Conservation (phyloP, 1,140 invertebrate genomes). For the Orchesella cincta region DNA sequence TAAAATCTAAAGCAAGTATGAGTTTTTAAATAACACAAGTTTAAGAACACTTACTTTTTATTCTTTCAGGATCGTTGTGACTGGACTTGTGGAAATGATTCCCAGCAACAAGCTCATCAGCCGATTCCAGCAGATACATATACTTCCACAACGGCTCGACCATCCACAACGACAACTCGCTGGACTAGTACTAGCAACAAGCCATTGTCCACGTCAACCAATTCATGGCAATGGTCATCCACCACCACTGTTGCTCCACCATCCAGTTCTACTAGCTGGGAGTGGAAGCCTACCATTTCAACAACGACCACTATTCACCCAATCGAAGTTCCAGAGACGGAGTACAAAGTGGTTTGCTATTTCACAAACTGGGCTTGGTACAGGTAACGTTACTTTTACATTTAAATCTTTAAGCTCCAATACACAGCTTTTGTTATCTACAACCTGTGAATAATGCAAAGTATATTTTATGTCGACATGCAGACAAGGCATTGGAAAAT, state of each 20-base stretch:
- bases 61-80: conserved; percentile 67
- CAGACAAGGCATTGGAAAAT: conserved; percentile 67
- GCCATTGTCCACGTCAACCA: conserved; percentile 37
- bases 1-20: neutral
- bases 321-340: conserved; percentile 41
- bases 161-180: conserved; percentile 47
- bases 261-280: conserved; percentile 11
- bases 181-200: conserved; percentile 43
- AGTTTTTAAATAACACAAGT: neutral
- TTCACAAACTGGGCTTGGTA: conserved; percentile 77
- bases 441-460: neutral
- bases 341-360: conserved; percentile 69
- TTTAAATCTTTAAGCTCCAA: conserved; percentile 16
- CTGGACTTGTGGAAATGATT: conserved; percentile 65
- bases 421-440: neutral
- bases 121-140: conserved; percentile 17
- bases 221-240: conserved; percentile 48
- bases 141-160: conserved; percentile 31
- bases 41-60: neutral
- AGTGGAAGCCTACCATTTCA: conserved; percentile 27
- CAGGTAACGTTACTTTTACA: conserved; percentile 59
- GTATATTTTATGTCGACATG: conserved; percentile 42
- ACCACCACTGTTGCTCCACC: conserved; percentile 37
- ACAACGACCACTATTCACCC: conserved; percentile 30
- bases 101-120: conserved; percentile 33